Percentiles rank a stretch among this genome's conserved stretches.
phyloP scores from a whole-genome alignment of 2,797 vertebrate species.

The Typhlichthys eigenmanni region DNA sequence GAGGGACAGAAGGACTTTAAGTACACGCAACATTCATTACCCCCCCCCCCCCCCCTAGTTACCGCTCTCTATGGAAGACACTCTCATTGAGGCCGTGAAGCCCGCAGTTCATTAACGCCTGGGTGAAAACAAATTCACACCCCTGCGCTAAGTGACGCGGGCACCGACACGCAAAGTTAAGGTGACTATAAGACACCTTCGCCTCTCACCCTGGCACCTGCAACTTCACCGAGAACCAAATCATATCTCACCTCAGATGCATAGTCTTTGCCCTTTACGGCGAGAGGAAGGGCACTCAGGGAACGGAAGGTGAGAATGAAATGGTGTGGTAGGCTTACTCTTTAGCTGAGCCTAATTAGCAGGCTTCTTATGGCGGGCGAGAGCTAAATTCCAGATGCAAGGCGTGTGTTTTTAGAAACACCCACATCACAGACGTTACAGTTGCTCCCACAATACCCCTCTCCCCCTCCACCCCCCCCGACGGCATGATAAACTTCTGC shows the following conservation, averaged over 20 bases:
- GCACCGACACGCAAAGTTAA: conserved; percentile 24
- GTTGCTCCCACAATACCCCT: not conserved
- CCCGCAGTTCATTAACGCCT: conserved; percentile 76
- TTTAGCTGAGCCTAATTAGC: conserved; percentile 3
- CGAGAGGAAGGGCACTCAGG: not conserved
- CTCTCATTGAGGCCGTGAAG: conserved; percentile 64
- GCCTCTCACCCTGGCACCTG: conserved; percentile 56
- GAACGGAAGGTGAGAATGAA: not conserved
- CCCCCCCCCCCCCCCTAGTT: conserved; percentile 47
- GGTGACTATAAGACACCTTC: conserved; percentile 47
- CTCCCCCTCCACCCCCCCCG: not conserved
- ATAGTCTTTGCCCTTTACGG: conserved; percentile 7
- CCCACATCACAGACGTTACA: not conserved
- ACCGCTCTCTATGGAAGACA: conserved; percentile 38
- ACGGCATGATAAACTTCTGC: conserved; percentile 24
- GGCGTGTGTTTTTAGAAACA: conserved; percentile 10
- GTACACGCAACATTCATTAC: conserved; percentile 42
- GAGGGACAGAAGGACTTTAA: conserved; percentile 31
- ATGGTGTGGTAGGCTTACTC: conserved; percentile 5
- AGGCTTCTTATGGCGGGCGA: not conserved
- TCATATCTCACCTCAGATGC: conserved; percentile 33
- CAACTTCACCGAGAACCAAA: conserved; percentile 41
- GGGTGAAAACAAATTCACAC: conserved; percentile 75
- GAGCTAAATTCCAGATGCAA: not conserved
- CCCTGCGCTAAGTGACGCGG: conserved; percentile 60